Evolutionary conservation across 2,888 invertebrate species (phyloP).

Genomic region (Pristionchus arcanus): DNA sequence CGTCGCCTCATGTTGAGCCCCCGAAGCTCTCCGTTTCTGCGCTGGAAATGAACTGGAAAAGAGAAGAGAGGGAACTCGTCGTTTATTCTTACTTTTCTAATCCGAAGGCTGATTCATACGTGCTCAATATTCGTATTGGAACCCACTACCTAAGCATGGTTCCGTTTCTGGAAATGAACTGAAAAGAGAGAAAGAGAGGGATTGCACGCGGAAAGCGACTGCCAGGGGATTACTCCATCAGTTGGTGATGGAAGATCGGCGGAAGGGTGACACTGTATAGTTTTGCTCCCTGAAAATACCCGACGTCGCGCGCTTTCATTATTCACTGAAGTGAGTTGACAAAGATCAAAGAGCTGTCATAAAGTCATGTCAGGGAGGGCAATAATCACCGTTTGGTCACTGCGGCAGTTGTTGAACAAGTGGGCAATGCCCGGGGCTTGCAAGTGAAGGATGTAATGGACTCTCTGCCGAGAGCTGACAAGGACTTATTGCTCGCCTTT

Average conservation of each 20-base stretch:
- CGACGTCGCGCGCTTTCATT: background rate
- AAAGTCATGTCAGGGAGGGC: background rate
- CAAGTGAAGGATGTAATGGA: slow-evolving; percentile 16
- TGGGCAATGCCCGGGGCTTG: background rate
- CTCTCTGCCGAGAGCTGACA: background rate
- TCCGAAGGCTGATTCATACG: too few relatives aligned
- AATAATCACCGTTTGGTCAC: background rate
- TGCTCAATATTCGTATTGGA: too few relatives aligned
- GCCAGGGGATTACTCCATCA: background rate
- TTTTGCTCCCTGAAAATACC: background rate
- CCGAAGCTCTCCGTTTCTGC: background rate
- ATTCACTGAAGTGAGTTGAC: background rate
- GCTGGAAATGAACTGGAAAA: slow-evolving; percentile 4
- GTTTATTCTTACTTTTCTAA: too few relatives aligned
- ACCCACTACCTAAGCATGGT: too few relatives aligned
- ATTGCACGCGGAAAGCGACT: background rate
- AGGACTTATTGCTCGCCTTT: background rate
- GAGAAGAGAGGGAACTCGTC: slow-evolving; percentile 14
- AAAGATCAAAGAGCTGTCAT: background rate
- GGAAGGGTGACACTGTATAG: background rate
- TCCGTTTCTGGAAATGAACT: too few relatives aligned
- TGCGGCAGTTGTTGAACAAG: slow-evolving; percentile 15
- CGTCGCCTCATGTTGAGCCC: background rate
- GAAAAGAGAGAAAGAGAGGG: slow-evolving; percentile 15
- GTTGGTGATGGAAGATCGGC: background rate